Conservation (phyloP, 35 echinoderm and acorn worm genomes). For the Ptychodera flava region DNA sequence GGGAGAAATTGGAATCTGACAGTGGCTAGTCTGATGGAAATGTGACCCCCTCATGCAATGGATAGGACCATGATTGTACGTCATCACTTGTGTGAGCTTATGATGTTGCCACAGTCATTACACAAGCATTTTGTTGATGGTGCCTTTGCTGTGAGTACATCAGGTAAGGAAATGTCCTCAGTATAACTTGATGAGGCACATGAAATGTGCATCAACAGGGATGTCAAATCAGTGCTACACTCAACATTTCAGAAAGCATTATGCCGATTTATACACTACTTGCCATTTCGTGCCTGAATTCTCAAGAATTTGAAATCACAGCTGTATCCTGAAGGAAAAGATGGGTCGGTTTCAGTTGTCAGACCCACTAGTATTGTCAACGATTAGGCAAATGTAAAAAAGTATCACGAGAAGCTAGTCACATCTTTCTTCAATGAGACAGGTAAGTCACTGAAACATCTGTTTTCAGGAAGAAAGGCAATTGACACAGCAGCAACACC, state of each 20-base stretch:
- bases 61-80: conserved; percentile 36
- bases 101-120: conserved; percentile 19
- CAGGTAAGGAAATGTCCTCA: conserved; percentile 25
- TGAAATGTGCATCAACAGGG: conserved; percentile 74
- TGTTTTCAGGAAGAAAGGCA: conserved; percentile 11
- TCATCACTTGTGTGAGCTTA: conserved; percentile 26
- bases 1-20: conserved; percentile 18
- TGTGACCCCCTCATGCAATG: conserved; percentile 41
- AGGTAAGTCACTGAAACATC: not conserved
- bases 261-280: conserved; percentile 29
- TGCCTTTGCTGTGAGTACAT: conserved; percentile 45
- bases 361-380: conserved; percentile 8
- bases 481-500: not conserved
- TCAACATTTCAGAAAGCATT: conserved; percentile 29
- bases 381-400: not conserved
- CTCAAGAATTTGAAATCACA: conserved; percentile 26
- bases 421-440: not conserved
- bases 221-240: conserved; percentile 35
- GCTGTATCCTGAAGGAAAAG: not conserved
- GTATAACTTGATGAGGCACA: conserved; percentile 57
- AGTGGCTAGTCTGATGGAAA: conserved; percentile 16
- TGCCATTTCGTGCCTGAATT: conserved; percentile 2
- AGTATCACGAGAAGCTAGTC: not conserved
- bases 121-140: conserved; percentile 11
- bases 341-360: no score